Conservation (phyloP, 2,113 vertebrate genomes). For the Pedionomus torquatus region DNA sequence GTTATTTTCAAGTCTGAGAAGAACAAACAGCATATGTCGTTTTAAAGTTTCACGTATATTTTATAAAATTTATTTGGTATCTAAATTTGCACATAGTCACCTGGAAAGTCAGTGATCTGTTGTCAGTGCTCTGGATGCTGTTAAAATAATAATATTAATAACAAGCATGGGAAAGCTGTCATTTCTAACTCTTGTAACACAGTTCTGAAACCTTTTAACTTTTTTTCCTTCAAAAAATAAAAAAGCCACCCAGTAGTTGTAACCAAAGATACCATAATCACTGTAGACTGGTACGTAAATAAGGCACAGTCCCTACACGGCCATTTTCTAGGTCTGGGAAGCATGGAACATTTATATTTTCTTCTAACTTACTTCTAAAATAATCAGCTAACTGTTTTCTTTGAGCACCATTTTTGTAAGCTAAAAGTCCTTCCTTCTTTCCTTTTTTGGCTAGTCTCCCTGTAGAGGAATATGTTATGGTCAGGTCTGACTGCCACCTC, state of each 20-base stretch:
- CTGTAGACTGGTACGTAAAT: not conserved
- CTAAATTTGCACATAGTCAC: not conserved
- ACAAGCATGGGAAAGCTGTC: not conserved
- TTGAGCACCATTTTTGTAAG: not conserved
- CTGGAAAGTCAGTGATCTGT: not conserved
- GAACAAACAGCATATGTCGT: not conserved
- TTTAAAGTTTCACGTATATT: not conserved
- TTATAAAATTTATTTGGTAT: not conserved
- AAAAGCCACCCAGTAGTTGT: not conserved
- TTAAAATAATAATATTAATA: not conserved
- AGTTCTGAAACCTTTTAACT: not conserved
- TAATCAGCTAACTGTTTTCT: not conserved
- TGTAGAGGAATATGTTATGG: not conserved
- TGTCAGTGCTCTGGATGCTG: not conserved
- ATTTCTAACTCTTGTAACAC: not conserved
- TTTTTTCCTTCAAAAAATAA: not conserved
- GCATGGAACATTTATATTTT: not conserved
- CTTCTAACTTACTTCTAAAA: not conserved
- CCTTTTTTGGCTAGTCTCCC: not conserved
- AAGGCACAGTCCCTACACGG: not conserved
- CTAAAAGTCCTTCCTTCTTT: not conserved
- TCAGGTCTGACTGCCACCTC: not conserved
- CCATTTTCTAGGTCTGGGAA: not conserved
- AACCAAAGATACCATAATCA: not conserved
- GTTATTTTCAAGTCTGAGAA: not conserved